Evolutionary conservation across 2,888 invertebrate species (phyloP).

Genomic region (Dolomedes plantarius): DNA sequence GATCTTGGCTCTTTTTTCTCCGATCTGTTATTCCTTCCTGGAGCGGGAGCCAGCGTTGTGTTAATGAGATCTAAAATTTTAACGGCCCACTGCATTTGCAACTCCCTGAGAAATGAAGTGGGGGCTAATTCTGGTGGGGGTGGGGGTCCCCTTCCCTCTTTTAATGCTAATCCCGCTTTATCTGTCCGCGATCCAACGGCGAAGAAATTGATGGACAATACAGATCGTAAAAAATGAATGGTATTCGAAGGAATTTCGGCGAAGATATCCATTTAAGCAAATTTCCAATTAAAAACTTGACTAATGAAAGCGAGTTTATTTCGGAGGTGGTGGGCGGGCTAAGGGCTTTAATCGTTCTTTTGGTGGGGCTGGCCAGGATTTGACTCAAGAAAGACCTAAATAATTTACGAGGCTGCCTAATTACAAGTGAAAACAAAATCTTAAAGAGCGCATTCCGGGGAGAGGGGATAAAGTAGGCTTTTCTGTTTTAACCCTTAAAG

Average conservation of each 20-base stretch:
- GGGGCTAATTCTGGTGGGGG: constrained; percentile 6
- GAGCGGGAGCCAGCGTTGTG: neutral
- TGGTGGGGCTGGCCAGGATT: constrained; percentile 36
- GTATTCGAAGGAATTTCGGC: constrained; percentile 55
- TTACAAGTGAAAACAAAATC: constrained; percentile 71
- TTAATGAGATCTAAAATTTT: constrained; percentile 18
- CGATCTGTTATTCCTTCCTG: neutral
- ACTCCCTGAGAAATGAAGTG: constrained; percentile 52
- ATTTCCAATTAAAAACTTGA: constrained; percentile 71
- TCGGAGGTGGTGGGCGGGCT: constrained; percentile 22
- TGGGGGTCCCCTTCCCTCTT: constrained; percentile 11
- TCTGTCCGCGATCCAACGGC: constrained; percentile 40
- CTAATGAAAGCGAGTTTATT: constrained; percentile 70
- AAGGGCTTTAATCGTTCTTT: constrained; percentile 60
- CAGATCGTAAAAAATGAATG: constrained; percentile 69
- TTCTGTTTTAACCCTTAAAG: constrained; percentile 67
- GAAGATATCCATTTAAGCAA: constrained; percentile 64
- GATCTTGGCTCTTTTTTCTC: neutral
- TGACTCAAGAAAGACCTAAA: constrained; percentile 56
- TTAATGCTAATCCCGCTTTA: constrained; percentile 65
- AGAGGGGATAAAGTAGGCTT: constrained; percentile 68
- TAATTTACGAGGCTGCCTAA: constrained; percentile 69
- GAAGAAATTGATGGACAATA: constrained; percentile 63
- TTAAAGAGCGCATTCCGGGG: constrained; percentile 60
- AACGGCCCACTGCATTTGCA: constrained; percentile 38